Evolutionary conservation across 1,140 invertebrate genomes (phyloP), one percentile per base, ranked within the genome.

Genomic region (Wasmannia auropunctata): DNA sequence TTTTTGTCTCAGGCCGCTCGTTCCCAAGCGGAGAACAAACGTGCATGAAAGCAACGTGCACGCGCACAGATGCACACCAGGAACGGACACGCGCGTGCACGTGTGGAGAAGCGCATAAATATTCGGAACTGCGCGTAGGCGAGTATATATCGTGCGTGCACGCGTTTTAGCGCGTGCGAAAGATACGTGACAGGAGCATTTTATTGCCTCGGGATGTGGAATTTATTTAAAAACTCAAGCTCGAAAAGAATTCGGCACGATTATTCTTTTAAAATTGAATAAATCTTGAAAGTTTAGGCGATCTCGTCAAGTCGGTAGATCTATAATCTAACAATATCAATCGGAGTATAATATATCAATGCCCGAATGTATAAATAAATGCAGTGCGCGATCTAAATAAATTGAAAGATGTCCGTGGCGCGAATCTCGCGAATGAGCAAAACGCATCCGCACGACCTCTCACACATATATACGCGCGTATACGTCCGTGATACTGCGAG

Each of bases 1-100:
- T 58, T 91, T 91, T 91, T 91, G 90, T 91, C 85, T 80, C 79
- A 43, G 40, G 16, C 67, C 51, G 63, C 25, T 56, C 77, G 89
- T 91, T 91, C 90, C 87, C 90, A 91, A 87, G 84, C 87, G 67
- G 40, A 87, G 90, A 91, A 91, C 85, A 88, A 90, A 91, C 79
- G 88, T n/a, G 69, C 34, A 84, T 54, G 87, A 86, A 83, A 69
- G 84, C 81, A 58, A 19, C 58, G 43, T 62, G 65, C 31, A 87
- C 37, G 37, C 67, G n/a, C 49, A 83, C 46, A 43, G 62, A 49
- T 54, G 60, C 8, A 60, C 49, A 51, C 34, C 49, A 16, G 16
- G 16, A 70, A 72, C 86, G 34, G 37, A 72, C 22, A 77, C 40
- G 46, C 37, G 31, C 14, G 34, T 49, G 34, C 40, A 65, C 60